phyloP scores from a whole-genome alignment of 1,140 invertebrate species.

The Armadillidium nasatum region DNA sequence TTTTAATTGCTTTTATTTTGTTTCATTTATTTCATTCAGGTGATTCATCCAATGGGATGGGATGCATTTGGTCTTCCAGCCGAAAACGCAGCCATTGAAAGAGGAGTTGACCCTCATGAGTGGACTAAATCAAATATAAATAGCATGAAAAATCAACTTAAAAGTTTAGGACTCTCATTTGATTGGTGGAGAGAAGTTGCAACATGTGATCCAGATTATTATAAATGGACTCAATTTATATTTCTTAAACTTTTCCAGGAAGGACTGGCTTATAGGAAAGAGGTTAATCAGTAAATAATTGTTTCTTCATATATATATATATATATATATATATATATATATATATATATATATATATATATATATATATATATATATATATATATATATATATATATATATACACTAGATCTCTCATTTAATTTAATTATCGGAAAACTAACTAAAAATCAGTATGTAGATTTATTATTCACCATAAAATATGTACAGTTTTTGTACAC shows the following conservation, averaged over 20 bases:
- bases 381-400: no score
- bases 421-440: no score
- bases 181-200: constrained; percentile 86
- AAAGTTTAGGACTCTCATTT: constrained; percentile 76
- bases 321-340: no score
- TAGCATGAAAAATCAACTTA: constrained; percentile 83
- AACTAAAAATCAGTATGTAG: no score
- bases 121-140: constrained; percentile 90
- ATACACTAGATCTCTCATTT: no score
- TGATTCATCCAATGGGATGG: constrained; percentile 98
- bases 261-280: constrained; percentile 79
- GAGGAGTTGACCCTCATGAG: constrained; percentile 65
- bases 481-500: no score
- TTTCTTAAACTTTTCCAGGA: constrained; percentile 84
- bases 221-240: constrained; percentile 90
- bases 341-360: no score
- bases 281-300: constrained; percentile 54
- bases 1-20: not conserved
- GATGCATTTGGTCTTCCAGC: constrained; percentile 99
- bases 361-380: no score
- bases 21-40: constrained; percentile 48
- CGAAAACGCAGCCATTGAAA: constrained; percentile 94
- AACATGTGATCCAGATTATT: constrained; percentile 73
- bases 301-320: not conserved
- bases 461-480: no score